phyloP scores from a whole-genome alignment of 1,140 invertebrate genomes.

The Penaeus indicus region DNA sequence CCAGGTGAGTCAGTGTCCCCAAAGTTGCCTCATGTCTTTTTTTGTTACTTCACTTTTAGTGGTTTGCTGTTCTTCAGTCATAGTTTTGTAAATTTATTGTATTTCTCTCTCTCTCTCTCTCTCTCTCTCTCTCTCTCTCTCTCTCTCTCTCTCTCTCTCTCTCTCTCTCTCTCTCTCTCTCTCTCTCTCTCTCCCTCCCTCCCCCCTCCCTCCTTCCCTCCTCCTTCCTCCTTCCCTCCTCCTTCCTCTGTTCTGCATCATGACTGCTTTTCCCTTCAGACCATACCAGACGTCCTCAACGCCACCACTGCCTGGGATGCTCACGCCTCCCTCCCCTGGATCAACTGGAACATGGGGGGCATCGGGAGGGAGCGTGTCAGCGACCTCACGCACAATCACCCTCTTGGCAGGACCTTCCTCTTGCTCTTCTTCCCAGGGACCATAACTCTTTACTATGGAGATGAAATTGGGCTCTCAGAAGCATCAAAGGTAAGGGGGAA shows the following conservation, averaged over 20 bases:
- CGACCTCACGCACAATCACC: conserved; percentile 1
- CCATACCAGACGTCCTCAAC: conserved; percentile 68
- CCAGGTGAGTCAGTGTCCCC: conserved; percentile 70
- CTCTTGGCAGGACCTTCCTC: conserved; percentile 73
- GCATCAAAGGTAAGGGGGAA: conserved; percentile 1
- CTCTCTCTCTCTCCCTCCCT: conserved; percentile 23
- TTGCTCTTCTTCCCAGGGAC: conserved; percentile 84
- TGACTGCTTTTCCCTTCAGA: background rate
- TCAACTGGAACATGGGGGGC: conserved; percentile 81
- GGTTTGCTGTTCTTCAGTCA: no score
- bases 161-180: background rate
- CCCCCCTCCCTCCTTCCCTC: background rate
- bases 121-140: background rate
- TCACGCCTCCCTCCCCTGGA: conserved; percentile 72
- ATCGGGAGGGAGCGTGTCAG: conserved; percentile 75
- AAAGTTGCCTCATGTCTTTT: no score
- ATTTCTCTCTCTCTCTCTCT: background rate
- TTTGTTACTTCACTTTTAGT: no score
- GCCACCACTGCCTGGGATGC: conserved; percentile 74
- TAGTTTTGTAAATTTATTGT: background rate
- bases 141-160: background rate
- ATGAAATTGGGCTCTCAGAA: conserved; percentile 77
- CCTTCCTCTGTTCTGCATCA: no score
- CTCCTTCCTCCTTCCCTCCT: background rate
- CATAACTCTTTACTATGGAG: conserved; percentile 84